These are phyloP conservation scores for Dasyurus viverrinus DNA, from an alignment of 2,113 vertebrate species.

Conservation along the genomic window DNA sequence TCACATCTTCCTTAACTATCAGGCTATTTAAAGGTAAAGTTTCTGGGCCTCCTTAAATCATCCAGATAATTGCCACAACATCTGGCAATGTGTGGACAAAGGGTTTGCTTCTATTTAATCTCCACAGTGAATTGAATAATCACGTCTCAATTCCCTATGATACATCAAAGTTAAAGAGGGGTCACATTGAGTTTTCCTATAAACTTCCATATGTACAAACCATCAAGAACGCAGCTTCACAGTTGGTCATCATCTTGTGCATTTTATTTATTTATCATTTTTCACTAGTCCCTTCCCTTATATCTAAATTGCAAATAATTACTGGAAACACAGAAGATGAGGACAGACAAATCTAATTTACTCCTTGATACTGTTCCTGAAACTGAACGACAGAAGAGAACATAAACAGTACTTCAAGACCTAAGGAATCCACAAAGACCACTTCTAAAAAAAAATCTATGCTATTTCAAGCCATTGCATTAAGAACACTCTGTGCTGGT, in stretches of 20 bases:
- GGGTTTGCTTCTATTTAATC: background rate
- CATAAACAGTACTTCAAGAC: background rate
- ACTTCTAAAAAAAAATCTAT: background rate
- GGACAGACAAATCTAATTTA: background rate
- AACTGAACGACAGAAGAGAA: background rate
- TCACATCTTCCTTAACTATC: background rate
- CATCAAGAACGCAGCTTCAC: background rate
- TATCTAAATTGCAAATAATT: background rate
- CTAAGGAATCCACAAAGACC: background rate
- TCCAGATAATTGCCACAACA: background rate
- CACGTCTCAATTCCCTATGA: background rate
- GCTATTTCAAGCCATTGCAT: background rate
- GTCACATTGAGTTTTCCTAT: background rate
- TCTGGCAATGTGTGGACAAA: background rate
- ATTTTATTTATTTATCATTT: background rate
- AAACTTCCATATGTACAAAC: background rate
- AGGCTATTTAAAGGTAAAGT: background rate
- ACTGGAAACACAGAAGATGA: background rate
- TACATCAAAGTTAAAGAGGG: background rate
- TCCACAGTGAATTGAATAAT: background rate
- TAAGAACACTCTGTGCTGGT: background rate
- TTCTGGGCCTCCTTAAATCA: background rate
- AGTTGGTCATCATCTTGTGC: background rate
- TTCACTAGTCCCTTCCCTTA: background rate
- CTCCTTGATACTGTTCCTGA: background rate